phyloP scores from a whole-genome alignment of 2,797 vertebrate genomes.

The Euphonia xanthogaster region DNA sequence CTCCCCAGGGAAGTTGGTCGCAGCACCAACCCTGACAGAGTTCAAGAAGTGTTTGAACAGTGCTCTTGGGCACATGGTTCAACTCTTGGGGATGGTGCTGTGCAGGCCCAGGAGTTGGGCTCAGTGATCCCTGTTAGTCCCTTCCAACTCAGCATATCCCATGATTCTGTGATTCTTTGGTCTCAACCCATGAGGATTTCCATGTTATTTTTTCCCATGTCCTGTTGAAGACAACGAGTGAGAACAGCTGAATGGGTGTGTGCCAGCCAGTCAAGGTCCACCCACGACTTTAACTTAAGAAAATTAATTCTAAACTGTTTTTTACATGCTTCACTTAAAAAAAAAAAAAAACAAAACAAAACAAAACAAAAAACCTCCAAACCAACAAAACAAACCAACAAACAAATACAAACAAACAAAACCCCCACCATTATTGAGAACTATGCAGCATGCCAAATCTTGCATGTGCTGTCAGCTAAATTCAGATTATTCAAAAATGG shows the following conservation, averaged over 20 bases:
- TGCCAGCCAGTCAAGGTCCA: not conserved
- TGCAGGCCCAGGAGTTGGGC: not conserved
- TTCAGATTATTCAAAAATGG: not conserved
- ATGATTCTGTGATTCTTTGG: not conserved
- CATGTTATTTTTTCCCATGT: not conserved
- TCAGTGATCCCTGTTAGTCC: not conserved
- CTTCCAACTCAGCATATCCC: not conserved
- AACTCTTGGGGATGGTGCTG: not conserved
- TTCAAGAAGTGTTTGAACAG: not conserved
- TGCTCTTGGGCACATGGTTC: not conserved
- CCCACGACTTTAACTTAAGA: not conserved
- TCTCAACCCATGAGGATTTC: not conserved
- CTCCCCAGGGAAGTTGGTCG: not conserved
- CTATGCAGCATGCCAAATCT: not conserved
- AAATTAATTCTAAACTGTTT: not conserved
- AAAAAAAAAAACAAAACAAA: not conserved
- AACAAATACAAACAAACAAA: too few relatives aligned
- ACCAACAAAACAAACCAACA: too few relatives aligned
- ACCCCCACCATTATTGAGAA: not conserved
- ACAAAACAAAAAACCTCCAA: too few relatives aligned
- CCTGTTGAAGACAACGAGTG: accelerated
- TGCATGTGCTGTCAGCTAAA: not conserved
- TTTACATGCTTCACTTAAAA: not conserved
- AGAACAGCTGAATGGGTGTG: not conserved
- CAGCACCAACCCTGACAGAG: not conserved